phyloP scores from a whole-genome alignment of 2,113 vertebrate genomes.

The Chionis minor region DNA sequence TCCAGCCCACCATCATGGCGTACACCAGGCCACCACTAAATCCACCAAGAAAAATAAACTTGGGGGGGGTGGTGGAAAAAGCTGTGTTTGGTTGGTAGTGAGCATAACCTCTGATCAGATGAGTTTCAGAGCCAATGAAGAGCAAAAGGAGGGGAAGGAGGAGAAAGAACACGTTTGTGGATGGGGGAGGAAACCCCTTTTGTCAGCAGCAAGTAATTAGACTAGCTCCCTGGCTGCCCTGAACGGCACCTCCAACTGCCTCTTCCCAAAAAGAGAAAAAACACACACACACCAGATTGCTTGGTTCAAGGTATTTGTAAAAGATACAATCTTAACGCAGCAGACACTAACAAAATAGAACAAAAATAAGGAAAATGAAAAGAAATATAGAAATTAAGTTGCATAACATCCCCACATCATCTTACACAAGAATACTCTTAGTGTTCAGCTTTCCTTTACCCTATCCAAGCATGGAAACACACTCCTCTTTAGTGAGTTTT shows the following conservation, averaged over 20 bases:
- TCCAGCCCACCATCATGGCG: background rate
- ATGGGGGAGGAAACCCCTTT: too few relatives aligned
- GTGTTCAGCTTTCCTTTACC: background rate
- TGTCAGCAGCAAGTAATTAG: background rate
- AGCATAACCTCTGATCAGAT: background rate
- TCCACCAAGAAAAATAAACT: background rate
- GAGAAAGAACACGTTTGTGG: background rate
- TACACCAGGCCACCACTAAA: background rate
- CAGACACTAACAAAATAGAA: background rate
- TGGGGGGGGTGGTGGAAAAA: too few relatives aligned
- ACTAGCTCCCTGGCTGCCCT: background rate
- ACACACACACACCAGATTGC: too few relatives aligned
- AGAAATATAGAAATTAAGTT: background rate
- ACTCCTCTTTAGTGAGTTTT: background rate
- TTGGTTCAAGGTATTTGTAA: background rate
- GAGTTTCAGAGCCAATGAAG: background rate
- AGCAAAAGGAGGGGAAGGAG: background rate
- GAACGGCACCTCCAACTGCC: background rate
- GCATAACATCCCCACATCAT: background rate
- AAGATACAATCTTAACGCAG: background rate
- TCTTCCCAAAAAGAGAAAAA: background rate
- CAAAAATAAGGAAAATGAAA: rapidly evolving
- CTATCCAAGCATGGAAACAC: background rate
- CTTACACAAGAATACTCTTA: background rate
- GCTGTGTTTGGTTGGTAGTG: background rate